Evolutionary conservation across 2,113 vertebrate genomes (phyloP).

Genomic region (Typhlomys cinereus): DNA sequence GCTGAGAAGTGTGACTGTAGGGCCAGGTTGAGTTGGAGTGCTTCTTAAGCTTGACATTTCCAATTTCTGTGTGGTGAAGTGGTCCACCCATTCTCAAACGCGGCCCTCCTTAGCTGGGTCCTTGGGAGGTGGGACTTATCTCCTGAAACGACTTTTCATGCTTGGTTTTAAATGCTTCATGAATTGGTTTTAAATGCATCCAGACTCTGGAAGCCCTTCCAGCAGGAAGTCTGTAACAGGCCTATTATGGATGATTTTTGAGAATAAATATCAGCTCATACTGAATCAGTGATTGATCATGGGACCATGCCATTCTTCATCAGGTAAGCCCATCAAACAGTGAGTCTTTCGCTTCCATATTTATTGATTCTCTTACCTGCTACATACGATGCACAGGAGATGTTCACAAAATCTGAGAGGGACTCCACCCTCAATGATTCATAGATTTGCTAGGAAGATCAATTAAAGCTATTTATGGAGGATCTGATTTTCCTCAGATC

Average conservation of each 20-base stretch:
- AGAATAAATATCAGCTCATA: constrained; percentile 15
- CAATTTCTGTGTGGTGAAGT: constrained; percentile 63
- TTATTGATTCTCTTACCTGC: neutral
- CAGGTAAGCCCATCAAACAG: neutral
- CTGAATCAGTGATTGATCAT: neutral
- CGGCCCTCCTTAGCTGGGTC: neutral
- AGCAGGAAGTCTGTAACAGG: constrained; percentile 54
- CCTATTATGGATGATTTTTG: constrained; percentile 36
- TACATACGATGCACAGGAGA: neutral
- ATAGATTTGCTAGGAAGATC: neutral
- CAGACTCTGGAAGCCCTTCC: constrained; percentile 36
- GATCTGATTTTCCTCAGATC: neutral
- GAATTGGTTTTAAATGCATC: constrained; percentile 65
- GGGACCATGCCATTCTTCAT: neutral
- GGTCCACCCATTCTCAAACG: constrained; percentile 56
- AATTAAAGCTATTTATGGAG: neutral
- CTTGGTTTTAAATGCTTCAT: constrained; percentile 69
- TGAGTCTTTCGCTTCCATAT: neutral
- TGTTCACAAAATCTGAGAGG: neutral
- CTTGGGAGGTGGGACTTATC: constrained; percentile 46
- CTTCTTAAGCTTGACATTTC: constrained; percentile 61
- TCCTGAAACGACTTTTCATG: constrained; percentile 56
- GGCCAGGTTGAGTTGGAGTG: neutral
- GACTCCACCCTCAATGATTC: neutral
- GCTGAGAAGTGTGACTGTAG: neutral